Conservation (phyloP, 2,888 invertebrate genomes). For the Cheilosia soror region DNA sequence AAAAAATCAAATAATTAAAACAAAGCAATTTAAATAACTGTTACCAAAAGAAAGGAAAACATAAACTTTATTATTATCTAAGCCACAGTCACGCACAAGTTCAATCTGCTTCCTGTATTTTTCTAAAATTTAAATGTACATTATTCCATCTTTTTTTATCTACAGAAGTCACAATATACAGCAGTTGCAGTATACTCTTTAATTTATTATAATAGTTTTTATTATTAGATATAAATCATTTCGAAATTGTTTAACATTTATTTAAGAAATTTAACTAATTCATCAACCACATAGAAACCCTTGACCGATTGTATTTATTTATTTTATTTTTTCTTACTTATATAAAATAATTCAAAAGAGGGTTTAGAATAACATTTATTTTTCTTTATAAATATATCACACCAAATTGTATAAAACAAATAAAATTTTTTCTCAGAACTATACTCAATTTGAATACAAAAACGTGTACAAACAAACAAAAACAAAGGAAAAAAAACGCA, state of each 20-base stretch:
- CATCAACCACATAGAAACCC: constrained; percentile 65
- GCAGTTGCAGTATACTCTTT: not conserved
- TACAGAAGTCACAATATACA: constrained; percentile 7
- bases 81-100: constrained; percentile 56
- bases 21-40: constrained; percentile 29
- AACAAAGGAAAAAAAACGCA: constrained; percentile 4
- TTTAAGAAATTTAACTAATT: constrained; percentile 60
- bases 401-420: constrained; percentile 58
- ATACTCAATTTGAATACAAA: constrained; percentile 20
- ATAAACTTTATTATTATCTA: constrained; percentile 68
- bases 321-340: not conserved
- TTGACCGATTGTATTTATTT: constrained; percentile 33
- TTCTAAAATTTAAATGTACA: constrained; percentile 10
- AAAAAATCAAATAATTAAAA: not conserved
- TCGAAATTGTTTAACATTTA: constrained; percentile 22
- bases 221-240: constrained; percentile 27
- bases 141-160: not conserved
- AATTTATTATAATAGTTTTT: not conserved
- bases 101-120: constrained; percentile 29
- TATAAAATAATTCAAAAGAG: constrained; percentile 10
- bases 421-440: constrained; percentile 4
- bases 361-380: constrained; percentile 18
- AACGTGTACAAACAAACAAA: not conserved
- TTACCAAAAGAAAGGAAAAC: constrained; percentile 52
- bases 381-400: constrained; percentile 53